phyloP scores from a whole-genome alignment of 1,140 invertebrate species.

The Globodera rostochiensis region DNA sequence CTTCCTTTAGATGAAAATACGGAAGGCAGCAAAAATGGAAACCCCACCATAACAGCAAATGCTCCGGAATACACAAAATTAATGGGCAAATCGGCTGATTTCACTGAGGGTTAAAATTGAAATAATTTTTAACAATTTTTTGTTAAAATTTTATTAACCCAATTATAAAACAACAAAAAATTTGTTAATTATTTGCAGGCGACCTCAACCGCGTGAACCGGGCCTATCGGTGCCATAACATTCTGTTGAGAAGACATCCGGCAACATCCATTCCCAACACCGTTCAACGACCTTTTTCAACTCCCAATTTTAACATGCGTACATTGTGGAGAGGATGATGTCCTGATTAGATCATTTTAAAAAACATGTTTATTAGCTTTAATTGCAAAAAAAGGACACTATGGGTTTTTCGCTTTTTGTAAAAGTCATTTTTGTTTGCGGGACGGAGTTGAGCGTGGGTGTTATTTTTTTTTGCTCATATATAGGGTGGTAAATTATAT shows the following conservation, averaged over 20 bases:
- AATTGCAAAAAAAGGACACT: no score
- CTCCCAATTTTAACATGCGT: no score
- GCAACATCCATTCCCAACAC: no score
- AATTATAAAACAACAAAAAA: conserved; percentile 8
- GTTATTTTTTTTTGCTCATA: no score
- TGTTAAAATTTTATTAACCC: background rate
- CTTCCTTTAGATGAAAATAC: conserved; percentile 25
- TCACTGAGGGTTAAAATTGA: conserved; percentile 46
- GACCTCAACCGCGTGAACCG: conserved; percentile 61
- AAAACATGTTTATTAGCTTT: no score
- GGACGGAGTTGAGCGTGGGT: no score
- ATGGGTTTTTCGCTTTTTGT: no score
- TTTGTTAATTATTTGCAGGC: conserved; percentile 27
- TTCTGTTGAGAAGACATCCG: background rate
- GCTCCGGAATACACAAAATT: conserved; percentile 49
- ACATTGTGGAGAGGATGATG: no score
- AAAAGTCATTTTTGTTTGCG: no score
- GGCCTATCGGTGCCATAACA: conserved; percentile 56
- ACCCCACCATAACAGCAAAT: conserved; percentile 63
- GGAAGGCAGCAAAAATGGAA: conserved; percentile 58
- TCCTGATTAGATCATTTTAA: no score
- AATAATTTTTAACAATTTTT: background rate
- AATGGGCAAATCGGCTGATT: conserved; percentile 64
- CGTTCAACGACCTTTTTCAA: no score
- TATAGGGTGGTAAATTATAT: no score